Conservation (phyloP, 2,113 vertebrate genomes). For the Accipiter virgatus region DNA sequence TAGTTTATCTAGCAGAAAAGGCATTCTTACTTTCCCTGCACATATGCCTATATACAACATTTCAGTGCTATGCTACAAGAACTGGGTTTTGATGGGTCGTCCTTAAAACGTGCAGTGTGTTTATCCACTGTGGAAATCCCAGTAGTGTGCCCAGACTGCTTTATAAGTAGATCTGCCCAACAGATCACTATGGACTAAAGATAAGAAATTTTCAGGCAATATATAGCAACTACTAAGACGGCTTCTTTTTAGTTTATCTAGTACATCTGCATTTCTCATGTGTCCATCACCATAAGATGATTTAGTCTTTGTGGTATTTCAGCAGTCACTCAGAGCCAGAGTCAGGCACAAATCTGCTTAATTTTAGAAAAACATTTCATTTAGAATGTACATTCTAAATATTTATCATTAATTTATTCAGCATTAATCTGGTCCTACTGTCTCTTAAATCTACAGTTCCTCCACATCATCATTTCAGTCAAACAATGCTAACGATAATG, state of each 20-base stretch:
- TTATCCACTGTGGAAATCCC: not conserved
- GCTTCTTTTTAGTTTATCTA: not conserved
- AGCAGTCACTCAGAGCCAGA: not conserved
- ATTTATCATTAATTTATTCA: not conserved
- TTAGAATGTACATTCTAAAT: not conserved
- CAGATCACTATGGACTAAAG: not conserved
- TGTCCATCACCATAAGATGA: not conserved
- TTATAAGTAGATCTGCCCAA: not conserved
- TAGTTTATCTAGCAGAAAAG: not conserved
- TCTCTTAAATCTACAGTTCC: not conserved
- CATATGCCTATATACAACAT: too few relatives aligned
- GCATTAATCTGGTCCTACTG: not conserved
- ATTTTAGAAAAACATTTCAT: not conserved
- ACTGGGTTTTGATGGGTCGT: not conserved
- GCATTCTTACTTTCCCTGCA: not conserved
- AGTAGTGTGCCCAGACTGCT: not conserved
- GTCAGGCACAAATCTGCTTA: not conserved
- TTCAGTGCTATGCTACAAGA: not conserved
- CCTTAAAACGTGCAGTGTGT: not conserved
- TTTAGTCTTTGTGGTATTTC: not conserved
- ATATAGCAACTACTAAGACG: not conserved
- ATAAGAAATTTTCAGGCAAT: not conserved
- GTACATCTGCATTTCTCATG: not conserved
- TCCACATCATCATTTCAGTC: not conserved
- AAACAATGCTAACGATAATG: not conserved